These are phyloP conservation scores for Petrocephalus schoutedeni DNA, from an alignment of 2,797 vertebrate genomes.

Conservation along the genomic window DNA sequence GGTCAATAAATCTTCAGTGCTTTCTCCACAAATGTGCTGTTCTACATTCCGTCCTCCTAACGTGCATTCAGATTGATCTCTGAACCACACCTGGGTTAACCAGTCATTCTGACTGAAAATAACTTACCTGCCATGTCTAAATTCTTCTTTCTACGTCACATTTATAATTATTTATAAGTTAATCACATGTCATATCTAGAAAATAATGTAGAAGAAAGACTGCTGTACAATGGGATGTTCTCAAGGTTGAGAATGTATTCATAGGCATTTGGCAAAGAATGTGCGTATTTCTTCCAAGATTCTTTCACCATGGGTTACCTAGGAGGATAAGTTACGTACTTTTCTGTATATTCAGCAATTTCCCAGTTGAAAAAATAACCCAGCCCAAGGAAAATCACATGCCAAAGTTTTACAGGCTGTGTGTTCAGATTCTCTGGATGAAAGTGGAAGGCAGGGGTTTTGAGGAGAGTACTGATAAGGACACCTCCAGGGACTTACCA, in stretches of 20 bases:
- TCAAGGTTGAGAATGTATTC: not conserved
- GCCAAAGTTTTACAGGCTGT: not conserved
- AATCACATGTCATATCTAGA: not conserved
- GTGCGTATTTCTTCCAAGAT: not conserved
- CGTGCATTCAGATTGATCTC: not conserved
- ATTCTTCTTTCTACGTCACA: not conserved
- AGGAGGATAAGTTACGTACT: not conserved
- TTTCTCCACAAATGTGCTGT: not conserved
- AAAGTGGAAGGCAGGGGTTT: constrained; percentile 1
- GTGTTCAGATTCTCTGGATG: not conserved
- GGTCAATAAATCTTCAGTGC: not conserved
- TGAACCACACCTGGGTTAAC: not conserved
- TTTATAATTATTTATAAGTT: not conserved
- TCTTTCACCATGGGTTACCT: not conserved
- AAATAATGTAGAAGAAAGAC: not conserved
- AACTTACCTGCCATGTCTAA: not conserved
- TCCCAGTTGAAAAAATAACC: not conserved
- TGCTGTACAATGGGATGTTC: not conserved
- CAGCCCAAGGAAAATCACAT: not conserved
- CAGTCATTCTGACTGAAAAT: not conserved
- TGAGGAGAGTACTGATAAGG: not conserved
- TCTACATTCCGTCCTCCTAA: not conserved
- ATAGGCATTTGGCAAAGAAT: not conserved
- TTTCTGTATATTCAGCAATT: constrained; percentile 6
- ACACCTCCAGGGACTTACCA: not conserved